These are phyloP conservation scores for Baronia brevicornis DNA, from an alignment of 2,888 invertebrate species.

Conservation along the genomic window DNA sequence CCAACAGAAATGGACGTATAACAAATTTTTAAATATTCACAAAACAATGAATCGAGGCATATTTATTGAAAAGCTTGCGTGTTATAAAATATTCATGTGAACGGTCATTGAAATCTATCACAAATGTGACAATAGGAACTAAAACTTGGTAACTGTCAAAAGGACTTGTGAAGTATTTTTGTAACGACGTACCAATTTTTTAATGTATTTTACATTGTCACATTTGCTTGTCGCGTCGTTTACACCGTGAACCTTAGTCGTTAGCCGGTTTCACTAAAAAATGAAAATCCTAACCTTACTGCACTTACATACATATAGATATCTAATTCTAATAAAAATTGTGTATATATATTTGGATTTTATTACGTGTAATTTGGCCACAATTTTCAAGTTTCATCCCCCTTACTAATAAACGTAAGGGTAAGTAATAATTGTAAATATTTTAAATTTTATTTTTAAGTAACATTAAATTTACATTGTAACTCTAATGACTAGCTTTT, in stretches of 20 bases:
- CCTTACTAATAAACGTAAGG: conserved; percentile 63
- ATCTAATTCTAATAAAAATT: conserved; percentile 60
- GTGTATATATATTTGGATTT: conserved; percentile 73
- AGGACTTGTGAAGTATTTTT: background rate
- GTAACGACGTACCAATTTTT: background rate
- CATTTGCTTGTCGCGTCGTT: too few relatives aligned
- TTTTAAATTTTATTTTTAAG: conserved; percentile 40
- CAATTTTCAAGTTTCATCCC: conserved; percentile 62
- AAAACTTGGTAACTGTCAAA: conserved; percentile 8
- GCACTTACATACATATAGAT: conserved; percentile 43
- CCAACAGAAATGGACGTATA: conserved; percentile 3
- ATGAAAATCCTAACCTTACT: conserved; percentile 30
- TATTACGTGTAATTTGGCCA: conserved; percentile 74
- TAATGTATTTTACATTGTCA: conserved; percentile 14
- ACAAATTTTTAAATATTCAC: conserved; percentile 4
- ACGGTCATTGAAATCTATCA: too few relatives aligned
- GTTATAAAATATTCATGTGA: too few relatives aligned
- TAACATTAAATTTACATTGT: conserved; percentile 69
- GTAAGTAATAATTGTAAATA: conserved; percentile 62
- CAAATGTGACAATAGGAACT: conserved; percentile 16
- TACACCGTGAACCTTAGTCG: conserved; percentile 3
- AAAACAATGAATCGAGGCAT: too few relatives aligned
- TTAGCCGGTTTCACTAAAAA: conserved; percentile 21
- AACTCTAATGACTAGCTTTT: conserved; percentile 72
- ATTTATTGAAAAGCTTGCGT: too few relatives aligned